These are phyloP conservation scores for Butorides virescens DNA, from an alignment of 2,113 vertebrate genomes.

Conservation along the genomic window DNA sequence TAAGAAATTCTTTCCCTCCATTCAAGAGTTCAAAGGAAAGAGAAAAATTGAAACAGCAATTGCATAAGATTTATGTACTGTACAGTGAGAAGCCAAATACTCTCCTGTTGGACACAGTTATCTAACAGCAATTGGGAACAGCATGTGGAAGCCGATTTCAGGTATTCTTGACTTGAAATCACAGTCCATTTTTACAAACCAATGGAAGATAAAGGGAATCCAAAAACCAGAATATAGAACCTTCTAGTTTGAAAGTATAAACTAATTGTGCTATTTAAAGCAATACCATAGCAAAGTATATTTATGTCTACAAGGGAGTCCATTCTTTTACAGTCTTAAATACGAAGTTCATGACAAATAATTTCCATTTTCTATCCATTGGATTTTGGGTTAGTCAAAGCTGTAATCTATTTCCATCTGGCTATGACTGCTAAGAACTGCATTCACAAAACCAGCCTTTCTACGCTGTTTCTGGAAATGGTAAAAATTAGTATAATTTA, in stretches of 20 bases:
- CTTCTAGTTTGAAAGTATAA: background rate
- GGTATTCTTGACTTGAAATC: constrained; percentile 18
- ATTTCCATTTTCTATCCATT: background rate
- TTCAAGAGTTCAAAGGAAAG: constrained; percentile 68
- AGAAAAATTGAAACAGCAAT: constrained; percentile 59
- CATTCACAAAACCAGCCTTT: background rate
- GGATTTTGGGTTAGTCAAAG: background rate
- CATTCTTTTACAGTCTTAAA: background rate
- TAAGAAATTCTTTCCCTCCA: constrained; percentile 54
- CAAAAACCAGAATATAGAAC: background rate
- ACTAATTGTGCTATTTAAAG: background rate
- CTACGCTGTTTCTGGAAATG: background rate
- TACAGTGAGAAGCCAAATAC: constrained; percentile 65
- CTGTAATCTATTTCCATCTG: background rate
- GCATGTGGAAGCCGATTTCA: background rate
- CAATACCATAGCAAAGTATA: background rate
- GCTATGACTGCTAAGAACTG: background rate
- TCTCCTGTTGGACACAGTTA: constrained; percentile 31
- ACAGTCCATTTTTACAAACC: background rate
- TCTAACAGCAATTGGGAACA: constrained; percentile 41
- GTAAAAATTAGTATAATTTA: background rate
- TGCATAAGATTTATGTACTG: constrained; percentile 67
- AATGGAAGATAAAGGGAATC: background rate
- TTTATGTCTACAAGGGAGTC: background rate
- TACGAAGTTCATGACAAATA: background rate